Percentiles rank a stretch among this genome's conserved stretches.
These are phyloP conservation scores for Coranthus polyacanthus DNA, from an alignment of 2,797 vertebrate species.

Conservation along the genomic window DNA sequence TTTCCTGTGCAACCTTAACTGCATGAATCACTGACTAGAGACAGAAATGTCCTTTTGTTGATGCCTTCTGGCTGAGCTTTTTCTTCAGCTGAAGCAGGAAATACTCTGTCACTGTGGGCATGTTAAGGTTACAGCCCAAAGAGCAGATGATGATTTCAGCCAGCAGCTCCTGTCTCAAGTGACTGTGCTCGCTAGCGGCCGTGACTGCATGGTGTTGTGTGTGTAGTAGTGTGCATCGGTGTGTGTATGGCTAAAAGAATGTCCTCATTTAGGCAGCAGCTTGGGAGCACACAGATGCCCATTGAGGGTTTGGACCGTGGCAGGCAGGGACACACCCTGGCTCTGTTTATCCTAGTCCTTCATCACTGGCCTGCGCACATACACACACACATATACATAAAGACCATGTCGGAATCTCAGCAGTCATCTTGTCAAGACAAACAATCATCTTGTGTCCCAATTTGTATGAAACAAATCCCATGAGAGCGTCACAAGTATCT, in stretches of 20 bases:
- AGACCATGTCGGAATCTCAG: constrained; percentile 19
- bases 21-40: constrained; percentile 16
- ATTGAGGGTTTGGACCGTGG: constrained; percentile 80
- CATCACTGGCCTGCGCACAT: constrained; percentile 36
- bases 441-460: constrained; percentile 26
- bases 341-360: constrained; percentile 74
- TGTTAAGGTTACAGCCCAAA: constrained; percentile 1
- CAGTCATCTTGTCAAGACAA: constrained; percentile 34
- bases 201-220: constrained; percentile 38
- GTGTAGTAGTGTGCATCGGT: constrained; percentile 18
- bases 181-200: constrained; percentile 13
- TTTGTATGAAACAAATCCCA: constrained; percentile 17
- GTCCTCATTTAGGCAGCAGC: constrained; percentile 73
- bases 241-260: constrained; percentile 64
- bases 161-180: constrained; percentile 40
- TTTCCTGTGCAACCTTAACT: constrained; percentile 6
- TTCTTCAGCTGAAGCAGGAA: constrained; percentile 8
- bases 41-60: constrained; percentile 7
- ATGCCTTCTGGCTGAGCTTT: neutral
- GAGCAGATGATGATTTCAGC: constrained; percentile 39
- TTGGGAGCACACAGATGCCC: constrained; percentile 79
- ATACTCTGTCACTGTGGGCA: constrained; percentile 11
- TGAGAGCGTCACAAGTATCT: constrained; percentile 24
- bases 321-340: constrained; percentile 74
- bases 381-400: constrained; percentile 36